Percentiles rank a stretch among this genome's conserved stretches.
Conservation (phyloP, 2,797 vertebrate genomes). For the Anguilla obscura region DNA sequence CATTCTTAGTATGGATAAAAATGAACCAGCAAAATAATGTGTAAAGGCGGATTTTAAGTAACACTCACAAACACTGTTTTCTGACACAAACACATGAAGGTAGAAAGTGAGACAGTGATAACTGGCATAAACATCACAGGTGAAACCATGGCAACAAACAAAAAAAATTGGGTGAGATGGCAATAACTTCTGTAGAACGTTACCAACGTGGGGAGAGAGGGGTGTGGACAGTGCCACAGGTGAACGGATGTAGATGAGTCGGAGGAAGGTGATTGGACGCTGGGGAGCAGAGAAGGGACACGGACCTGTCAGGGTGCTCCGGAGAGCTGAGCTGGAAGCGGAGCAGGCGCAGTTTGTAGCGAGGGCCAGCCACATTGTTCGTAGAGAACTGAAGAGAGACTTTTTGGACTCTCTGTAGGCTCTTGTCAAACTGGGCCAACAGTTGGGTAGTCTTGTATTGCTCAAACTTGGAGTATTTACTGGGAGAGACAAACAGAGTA, state of each 20-base stretch:
- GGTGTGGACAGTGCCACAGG: not conserved
- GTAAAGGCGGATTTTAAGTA: not conserved
- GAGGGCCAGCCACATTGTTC: conserved; percentile 51
- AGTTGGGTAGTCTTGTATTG: conserved; percentile 58
- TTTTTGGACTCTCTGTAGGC: conserved; percentile 54
- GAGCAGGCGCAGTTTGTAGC: conserved; percentile 70
- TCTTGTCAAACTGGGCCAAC: conserved; percentile 66
- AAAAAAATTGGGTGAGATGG: not conserved
- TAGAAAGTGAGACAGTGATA: not conserved
- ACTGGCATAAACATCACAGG: not conserved
- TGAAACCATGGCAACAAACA: not conserved
- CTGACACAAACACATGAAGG: not conserved
- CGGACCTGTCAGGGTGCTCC: conserved; percentile 55
- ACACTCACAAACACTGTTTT: not conserved
- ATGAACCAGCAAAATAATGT: not conserved
- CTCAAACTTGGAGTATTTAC: conserved; percentile 60
- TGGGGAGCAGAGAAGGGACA: not conserved
- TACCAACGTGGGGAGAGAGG: not conserved
- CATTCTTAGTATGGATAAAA: not conserved
- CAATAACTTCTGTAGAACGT: not conserved
- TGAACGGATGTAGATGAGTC: conserved; percentile 47
- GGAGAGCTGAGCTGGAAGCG: conserved; percentile 62
- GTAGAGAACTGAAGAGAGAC: conserved; percentile 65
- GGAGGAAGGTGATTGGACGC: not conserved
- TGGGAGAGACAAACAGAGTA: conserved; percentile 41